Evolutionary conservation across 2,797 vertebrate genomes (phyloP).

Genomic region (Acanthornis magna): DNA sequence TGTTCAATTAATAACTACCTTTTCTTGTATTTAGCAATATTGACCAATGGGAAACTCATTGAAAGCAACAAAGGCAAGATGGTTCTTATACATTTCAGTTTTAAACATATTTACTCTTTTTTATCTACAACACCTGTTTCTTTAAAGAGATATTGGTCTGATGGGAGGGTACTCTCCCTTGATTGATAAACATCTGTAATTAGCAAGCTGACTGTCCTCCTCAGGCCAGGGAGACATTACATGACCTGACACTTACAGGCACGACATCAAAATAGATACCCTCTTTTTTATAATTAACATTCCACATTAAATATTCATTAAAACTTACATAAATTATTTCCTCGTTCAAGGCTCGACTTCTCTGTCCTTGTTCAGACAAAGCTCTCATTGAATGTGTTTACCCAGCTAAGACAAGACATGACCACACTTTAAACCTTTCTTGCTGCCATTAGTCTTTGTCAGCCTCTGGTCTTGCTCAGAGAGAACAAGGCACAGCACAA

Average conservation of each 20-base stretch:
- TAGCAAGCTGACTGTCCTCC: background rate
- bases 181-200: background rate
- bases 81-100: background rate
- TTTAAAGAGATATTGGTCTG: background rate
- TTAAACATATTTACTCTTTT: background rate
- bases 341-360: background rate
- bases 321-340: conserved; percentile 37
- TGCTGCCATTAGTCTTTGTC: background rate
- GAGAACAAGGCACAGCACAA: background rate
- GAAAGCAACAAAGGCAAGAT: background rate
- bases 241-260: background rate
- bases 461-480: background rate
- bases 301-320: conserved; percentile 32
- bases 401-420: conserved; percentile 7
- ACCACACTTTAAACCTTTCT: background rate
- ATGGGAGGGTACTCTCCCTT: background rate
- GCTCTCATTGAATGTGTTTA: background rate
- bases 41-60: background rate
- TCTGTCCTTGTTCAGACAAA: conserved; percentile 25
- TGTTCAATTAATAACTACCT: background rate
- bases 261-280: background rate
- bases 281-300: background rate
- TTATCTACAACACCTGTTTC: background rate
- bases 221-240: background rate
- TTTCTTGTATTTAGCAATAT: background rate